Base-by-base conservation (phyloP, 2,797 vertebrate species). In the Pseudotriccus pelzelni region DNA sequence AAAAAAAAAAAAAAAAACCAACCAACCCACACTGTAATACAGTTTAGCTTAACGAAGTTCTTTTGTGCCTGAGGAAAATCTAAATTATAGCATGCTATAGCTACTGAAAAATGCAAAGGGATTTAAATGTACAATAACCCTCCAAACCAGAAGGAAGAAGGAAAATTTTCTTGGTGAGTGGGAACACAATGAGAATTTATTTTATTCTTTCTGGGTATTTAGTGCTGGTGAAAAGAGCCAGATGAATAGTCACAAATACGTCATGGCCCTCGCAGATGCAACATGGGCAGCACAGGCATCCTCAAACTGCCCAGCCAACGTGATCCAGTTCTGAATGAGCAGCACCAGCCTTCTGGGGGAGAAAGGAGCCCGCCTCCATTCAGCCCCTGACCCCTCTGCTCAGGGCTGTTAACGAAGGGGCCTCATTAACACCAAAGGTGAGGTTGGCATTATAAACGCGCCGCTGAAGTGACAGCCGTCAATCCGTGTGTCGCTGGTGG, bases 151-250 rank as follows among this genome's bases (percentile, higher is more conserved):
- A 95, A 92, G 93, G 92, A 87, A 92, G 87, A 85, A 58, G 91
- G 82, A 92, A 87, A 92, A 87, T 83, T 90, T 93, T 91, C 84
- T 89, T 72, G 67, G 53, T 34, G 84, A 95, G 72, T 23, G 2
- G 84, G 82, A 95, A 75, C 89, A 96, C 93, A 96, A 96, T 94
- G 82, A 90, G 89, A 94, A 92, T 97, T 97, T 93, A 92, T 93
- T 90, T 96, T 89, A 89, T 96, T 95, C 95, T 95, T 67, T 92
- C 92, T 87, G 60, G 72, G 86, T 80, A 62, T 96, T 85, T 92
- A 96, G 90, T 24, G 78, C 90, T 89, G 84, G 68, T 96, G 96
- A 95, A 96, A 97, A 90, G 96, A 94, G 62, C 32, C 87, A 63
- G 84, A 85, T 97, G 94, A 96, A 96, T 90, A 83, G 92, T 90